Evolutionary conservation across 2,113 vertebrate genomes (phyloP), one percentile per base, ranked within the genome.

Genomic region (Ailurus styani): DNA sequence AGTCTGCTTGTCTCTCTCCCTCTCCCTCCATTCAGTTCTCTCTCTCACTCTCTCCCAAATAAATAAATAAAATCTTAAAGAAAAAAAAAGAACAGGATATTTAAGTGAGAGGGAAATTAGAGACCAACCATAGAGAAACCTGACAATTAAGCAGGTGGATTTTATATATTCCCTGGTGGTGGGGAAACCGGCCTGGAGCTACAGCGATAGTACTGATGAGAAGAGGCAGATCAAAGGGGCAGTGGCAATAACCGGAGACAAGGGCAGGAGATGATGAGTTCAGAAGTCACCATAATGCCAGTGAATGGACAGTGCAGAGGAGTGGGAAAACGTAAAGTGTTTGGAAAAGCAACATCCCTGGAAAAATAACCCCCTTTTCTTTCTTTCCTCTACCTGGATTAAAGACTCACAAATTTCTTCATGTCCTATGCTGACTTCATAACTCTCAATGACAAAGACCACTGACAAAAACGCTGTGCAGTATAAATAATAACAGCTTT

Each of bases 401-500:
- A 68, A 95, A 95, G 47, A 31, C 29, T 50, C 77, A 31, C 57
- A 89, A 55, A 57, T 70, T 55, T 68, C 60, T 62, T 96, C 25
- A 0, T 14, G 60, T 45, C 91, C 83, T 72, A 31, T 0, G 17
- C 3, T 82, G 83, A 91, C 91, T 93, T 90, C 79, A 0, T 23
- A 73, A 62, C 52, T 95, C 85, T 97, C 98, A 98, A 94, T 97
- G 97, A 97, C 96, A 97, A 90, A 93, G 75, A 93, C 12, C 66
- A 55, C 88, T 64, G 91, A 96, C 42, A 75, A 93, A 85, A 90
- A 82, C n/a, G 73, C 55, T 40, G 11, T 21, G 37, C 73, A 66
- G 89, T 54, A 72, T 91, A 95, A 97, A 97, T 92, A 97, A 95
- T 88, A 97, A 97, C 96, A 98, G 97, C 96, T 98, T 97, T 97